Evolutionary conservation across 30 jellyfish, hydroid and myxozoan species (phyloP), one percentile per base, ranked within the genome.

Genomic region (Turritopsis rubra): DNA sequence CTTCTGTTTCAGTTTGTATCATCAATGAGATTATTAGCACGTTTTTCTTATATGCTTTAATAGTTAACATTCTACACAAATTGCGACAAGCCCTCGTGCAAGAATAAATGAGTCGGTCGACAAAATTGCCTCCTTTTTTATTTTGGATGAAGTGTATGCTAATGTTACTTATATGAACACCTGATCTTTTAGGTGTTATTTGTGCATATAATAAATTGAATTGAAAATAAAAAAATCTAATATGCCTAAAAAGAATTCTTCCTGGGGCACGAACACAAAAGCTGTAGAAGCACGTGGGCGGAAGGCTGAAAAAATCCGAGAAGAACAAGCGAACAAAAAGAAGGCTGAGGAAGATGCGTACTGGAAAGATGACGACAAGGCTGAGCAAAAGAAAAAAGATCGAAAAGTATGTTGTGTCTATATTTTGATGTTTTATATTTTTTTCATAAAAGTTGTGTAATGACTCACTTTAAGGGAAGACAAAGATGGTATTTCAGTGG

Each of bases 201-300:
- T 3, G 13, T 3, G 60, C 13, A 41, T 3, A 72, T 8, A 17
- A 19, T 16, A 22, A 22, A 26, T 72, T 19, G 60, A 16, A 1
- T 72, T 72, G 16, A 16, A 68, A 52, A 16, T 72, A 17, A 31
- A 26, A 31, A 31, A 18, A 22, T 1, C 52, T 72, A 52, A 16
- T 18, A 91, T 91, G 97, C 97, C 97, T 17, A 91, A 91, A 85
- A 91, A 91, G 53, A 71, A 79, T 23, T 79, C 90, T 8, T 79
- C 97, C 1, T 80, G 87, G 87, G 87, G 87, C 17, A 52, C 17
- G 21, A 91, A 91, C 54, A 86, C 97, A 21, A 91, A 91, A 83
- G 95, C 97, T 9, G 90, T 79, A 54, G 97, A 92, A 13, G 97
- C 97, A 16, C 76, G 95, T n/a, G 97, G 86, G 23, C 72, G 96